Conservation (phyloP, 2,888 invertebrate genomes). For the Notocelia uddmanniana region DNA sequence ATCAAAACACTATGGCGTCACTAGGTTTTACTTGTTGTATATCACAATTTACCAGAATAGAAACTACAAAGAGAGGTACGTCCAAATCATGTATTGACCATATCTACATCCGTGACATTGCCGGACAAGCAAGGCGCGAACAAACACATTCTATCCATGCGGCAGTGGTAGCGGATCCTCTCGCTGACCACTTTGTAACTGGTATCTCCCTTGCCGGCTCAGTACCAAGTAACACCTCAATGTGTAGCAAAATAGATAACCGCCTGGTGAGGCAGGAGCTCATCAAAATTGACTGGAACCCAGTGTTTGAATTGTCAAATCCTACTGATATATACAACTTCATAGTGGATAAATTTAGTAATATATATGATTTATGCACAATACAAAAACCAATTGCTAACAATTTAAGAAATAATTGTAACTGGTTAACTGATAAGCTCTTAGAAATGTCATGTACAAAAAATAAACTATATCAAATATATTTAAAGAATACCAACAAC, state of each 20-base stretch:
- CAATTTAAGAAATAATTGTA: not conserved
- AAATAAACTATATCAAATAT: not conserved
- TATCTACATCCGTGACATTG: not conserved
- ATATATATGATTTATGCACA: not conserved
- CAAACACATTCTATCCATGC: not conserved
- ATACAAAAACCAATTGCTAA: not conserved
- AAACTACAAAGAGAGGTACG: conserved; percentile 3
- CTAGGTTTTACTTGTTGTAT: conserved; percentile 11
- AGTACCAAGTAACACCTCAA: not conserved
- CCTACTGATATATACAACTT: conserved; percentile 1
- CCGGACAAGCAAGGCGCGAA: not conserved
- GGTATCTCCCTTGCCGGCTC: not conserved
- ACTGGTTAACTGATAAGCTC: not conserved
- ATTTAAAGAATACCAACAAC: too few relatives aligned
- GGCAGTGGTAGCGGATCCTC: not conserved
- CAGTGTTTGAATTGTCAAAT: not conserved
- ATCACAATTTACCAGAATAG: conserved; percentile 9
- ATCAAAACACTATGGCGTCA: conserved; percentile 6
- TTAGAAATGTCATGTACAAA: conserved; percentile 10
- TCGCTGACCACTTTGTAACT: not conserved
- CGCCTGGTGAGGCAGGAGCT: conserved; percentile 2
- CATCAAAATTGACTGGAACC: conserved; percentile 7
- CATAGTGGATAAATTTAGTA: conserved; percentile 4
- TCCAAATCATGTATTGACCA: conserved; percentile 14
- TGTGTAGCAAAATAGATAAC: not conserved